These are phyloP conservation scores for Pholis gunnellus DNA, from an alignment of 2,113 vertebrate genomes.

Conservation along the genomic window DNA sequence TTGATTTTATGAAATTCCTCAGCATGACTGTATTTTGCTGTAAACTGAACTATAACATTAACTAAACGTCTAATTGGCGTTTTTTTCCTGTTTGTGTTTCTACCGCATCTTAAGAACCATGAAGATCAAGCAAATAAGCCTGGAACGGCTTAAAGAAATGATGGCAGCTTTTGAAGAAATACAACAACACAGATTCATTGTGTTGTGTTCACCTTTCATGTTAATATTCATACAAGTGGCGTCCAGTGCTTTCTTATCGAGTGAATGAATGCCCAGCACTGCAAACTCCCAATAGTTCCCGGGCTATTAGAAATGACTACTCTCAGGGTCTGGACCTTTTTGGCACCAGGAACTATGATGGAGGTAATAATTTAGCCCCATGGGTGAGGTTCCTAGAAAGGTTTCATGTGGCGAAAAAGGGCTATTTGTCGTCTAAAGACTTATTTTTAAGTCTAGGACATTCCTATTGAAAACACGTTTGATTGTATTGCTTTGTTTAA, in stretches of 20 bases:
- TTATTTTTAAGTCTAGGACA: neutral
- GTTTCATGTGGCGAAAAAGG: neutral
- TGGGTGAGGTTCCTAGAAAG: neutral
- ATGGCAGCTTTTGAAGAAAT: neutral
- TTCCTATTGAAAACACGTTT: neutral
- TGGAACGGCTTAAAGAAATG: neutral
- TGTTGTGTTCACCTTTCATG: neutral
- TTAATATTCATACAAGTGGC: neutral
- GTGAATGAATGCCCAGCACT: neutral
- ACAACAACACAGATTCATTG: neutral
- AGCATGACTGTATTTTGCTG: neutral
- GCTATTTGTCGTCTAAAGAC: neutral
- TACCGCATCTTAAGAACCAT: neutral
- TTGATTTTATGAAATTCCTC: neutral
- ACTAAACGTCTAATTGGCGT: too few relatives aligned
- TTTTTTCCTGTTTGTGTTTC: neutral
- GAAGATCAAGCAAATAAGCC: neutral
- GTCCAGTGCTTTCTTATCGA: neutral
- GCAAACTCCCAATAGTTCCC: neutral
- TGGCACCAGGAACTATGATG: neutral
- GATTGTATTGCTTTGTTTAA: neutral
- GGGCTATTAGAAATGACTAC: neutral
- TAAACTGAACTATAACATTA: neutral
- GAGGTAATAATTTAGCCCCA: neutral
- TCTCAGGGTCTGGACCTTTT: neutral